Evolutionary conservation across 2,888 invertebrate species (phyloP).

Genomic region (Zygogramma bicolorata): DNA sequence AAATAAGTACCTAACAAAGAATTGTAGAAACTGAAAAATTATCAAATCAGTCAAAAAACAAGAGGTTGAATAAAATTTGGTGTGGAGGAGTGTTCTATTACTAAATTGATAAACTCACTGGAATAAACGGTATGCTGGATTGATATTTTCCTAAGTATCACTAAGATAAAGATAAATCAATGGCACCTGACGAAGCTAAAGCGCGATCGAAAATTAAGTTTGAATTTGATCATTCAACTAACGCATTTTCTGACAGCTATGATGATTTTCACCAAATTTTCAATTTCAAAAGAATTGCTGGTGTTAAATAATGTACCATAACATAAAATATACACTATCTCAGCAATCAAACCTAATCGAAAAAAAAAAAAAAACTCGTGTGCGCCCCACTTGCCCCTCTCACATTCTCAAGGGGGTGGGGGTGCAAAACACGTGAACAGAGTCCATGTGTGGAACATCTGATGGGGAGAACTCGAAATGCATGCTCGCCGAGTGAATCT

Average conservation of each 20-base stretch:
- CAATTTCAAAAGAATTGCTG: neutral
- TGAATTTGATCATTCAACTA: too few species aligned
- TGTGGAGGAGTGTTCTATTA: too few species aligned
- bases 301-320: neutral
- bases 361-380: neutral
- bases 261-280: neutral
- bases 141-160: too few species aligned
- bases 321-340: neutral
- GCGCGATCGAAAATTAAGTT: too few species aligned
- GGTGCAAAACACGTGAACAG: neutral
- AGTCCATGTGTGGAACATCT: conserved; percentile 6
- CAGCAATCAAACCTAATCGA: neutral
- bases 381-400: neutral
- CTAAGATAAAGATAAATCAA: neutral
- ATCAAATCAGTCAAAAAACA: too few species aligned
- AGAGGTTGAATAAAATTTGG: too few species aligned
- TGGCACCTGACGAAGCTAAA: too few species aligned
- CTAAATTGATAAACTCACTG: too few species aligned
- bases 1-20: too few species aligned
- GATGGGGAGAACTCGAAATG: neutral
- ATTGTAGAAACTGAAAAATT: too few species aligned
- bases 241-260: neutral
- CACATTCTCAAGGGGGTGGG: neutral
- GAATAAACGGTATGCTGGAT: too few species aligned
- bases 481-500: neutral